These are phyloP conservation scores for Drosophila ercepeae DNA, from an alignment of 1,140 invertebrate species.

Conservation along the genomic window DNA sequence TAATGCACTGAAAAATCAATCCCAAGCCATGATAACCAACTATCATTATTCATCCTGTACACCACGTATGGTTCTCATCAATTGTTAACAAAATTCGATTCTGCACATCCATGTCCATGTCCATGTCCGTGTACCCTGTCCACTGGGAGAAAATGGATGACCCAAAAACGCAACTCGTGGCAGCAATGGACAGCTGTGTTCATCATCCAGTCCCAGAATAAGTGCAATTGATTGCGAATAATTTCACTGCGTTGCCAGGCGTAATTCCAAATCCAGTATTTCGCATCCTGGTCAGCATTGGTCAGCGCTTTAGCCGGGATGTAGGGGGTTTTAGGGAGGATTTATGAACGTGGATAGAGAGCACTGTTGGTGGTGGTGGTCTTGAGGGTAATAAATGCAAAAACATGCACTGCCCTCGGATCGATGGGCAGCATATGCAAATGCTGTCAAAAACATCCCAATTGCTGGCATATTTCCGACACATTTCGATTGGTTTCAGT, in stretches of 20 bases:
- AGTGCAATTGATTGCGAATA: slow-evolving; percentile 48
- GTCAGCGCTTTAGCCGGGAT: slow-evolving; percentile 27
- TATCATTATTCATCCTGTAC: slow-evolving; percentile 25
- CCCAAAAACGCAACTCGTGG: slow-evolving; percentile 28
- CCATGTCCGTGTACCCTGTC: background rate
- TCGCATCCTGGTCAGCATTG: slow-evolving; percentile 36
- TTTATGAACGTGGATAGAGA: background rate
- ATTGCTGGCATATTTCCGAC: slow-evolving; percentile 52
- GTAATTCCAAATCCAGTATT: background rate
- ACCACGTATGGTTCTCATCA: slow-evolving; percentile 29
- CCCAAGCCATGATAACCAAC: background rate
- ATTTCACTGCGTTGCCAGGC: slow-evolving; percentile 14
- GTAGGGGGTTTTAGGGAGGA: background rate
- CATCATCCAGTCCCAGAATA: slow-evolving; percentile 20
- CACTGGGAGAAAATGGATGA: slow-evolving; percentile 16
- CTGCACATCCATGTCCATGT: background rate
- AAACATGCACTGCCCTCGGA: slow-evolving; percentile 35
- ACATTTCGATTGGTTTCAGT: slow-evolving; percentile 27
- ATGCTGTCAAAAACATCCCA: slow-evolving; percentile 55
- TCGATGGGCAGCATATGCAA: slow-evolving; percentile 48
- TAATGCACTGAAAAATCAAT: slow-evolving; percentile 16
- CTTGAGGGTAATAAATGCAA: slow-evolving; percentile 40
- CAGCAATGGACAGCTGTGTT: slow-evolving; percentile 30
- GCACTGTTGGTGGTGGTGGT: background rate
- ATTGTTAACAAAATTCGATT: slow-evolving; percentile 17